Evolutionary conservation across 2,888 invertebrate genomes (phyloP).

Genomic region (Eristalis pertinax): DNA sequence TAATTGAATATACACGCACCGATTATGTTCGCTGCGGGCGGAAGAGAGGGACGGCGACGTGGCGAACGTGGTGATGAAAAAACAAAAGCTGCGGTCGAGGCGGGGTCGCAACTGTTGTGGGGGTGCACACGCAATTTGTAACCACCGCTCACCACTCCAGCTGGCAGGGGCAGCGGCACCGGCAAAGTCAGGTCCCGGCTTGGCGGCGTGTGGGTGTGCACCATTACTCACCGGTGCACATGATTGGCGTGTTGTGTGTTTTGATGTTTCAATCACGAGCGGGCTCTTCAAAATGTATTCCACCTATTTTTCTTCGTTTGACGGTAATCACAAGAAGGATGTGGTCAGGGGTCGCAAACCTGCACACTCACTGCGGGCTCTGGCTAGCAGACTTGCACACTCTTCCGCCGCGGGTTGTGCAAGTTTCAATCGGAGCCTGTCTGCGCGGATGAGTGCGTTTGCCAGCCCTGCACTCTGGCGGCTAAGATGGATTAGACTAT

Average conservation of each 20-base stretch:
- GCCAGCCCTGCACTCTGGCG: not conserved
- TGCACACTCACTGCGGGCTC: not conserved
- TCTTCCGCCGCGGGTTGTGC: not conserved
- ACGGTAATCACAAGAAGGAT: slow-evolving; percentile 8
- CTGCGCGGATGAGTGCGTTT: not conserved
- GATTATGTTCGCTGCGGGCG: slow-evolving; percentile 21
- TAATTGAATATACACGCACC: slow-evolving; percentile 72
- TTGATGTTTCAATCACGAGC: slow-evolving; percentile 72
- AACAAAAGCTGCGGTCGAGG: slow-evolving; percentile 57
- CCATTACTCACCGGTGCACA: slow-evolving; percentile 62
- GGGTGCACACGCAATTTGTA: slow-evolving; percentile 68
- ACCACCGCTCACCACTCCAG: slow-evolving; percentile 6
- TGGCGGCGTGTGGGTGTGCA: slow-evolving; percentile 46
- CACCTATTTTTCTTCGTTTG: slow-evolving; percentile 42
- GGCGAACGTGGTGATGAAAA: slow-evolving; percentile 42
- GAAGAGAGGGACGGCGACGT: not conserved
- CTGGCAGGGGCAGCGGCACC: not conserved
- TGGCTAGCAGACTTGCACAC: not conserved
- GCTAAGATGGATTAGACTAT: not conserved
- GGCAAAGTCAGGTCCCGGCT: slow-evolving; percentile 43
- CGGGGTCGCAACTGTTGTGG: slow-evolving; percentile 40
- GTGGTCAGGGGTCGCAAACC: slow-evolving; percentile 26
- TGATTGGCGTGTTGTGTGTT: slow-evolving; percentile 72
- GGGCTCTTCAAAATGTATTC: slow-evolving; percentile 52
- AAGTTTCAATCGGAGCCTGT: not conserved